Evolutionary conservation across 2,113 vertebrate genomes (phyloP).

Genomic region (Cyanoliseus patagonus): DNA sequence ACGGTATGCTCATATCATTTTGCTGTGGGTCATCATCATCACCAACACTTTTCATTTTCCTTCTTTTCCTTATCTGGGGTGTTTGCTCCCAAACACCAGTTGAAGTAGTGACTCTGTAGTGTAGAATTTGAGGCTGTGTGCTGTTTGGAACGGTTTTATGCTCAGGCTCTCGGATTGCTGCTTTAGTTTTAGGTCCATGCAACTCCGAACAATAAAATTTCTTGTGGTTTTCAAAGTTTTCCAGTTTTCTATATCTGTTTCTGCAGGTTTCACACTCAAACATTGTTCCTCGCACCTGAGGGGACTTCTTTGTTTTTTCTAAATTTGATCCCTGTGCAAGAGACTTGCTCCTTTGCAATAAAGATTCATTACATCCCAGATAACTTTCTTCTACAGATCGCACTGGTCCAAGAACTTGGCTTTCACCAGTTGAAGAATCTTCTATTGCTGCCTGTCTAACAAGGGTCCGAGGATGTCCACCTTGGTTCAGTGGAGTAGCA

Average conservation of each 20-base stretch:
- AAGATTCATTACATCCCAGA: slow-evolving; percentile 77
- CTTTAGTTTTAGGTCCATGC: slow-evolving; percentile 95
- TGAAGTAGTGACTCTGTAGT: slow-evolving; percentile 78
- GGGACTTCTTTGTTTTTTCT: slow-evolving; percentile 87
- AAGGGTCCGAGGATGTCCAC: slow-evolving; percentile 87
- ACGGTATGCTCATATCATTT: slow-evolving; percentile 77
- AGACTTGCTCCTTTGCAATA: slow-evolving; percentile 82
- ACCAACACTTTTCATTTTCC: slow-evolving; percentile 98
- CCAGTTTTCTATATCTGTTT: slow-evolving; percentile 93
- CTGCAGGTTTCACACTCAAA: slow-evolving; percentile 98
- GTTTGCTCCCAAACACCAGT: slow-evolving; percentile 86
- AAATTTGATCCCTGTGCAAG: slow-evolving; percentile 77
- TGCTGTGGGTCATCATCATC: slow-evolving; percentile 94
- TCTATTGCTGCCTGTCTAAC: slow-evolving; percentile 94
- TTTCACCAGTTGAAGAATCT: slow-evolving; percentile 86
- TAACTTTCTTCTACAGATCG: slow-evolving; percentile 87
- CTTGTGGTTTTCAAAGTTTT: slow-evolving; percentile 98
- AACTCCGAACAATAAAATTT: slow-evolving; percentile 99
- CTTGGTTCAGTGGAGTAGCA: slow-evolving; percentile 80
- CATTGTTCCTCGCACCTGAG: slow-evolving; percentile 93
- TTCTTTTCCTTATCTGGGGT: slow-evolving; percentile 89
- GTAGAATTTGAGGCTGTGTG: slow-evolving; percentile 77
- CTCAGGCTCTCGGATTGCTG: slow-evolving; percentile 81
- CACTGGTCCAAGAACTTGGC: slow-evolving; percentile 76
- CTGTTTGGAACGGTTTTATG: slow-evolving; percentile 76